Evolutionary conservation across 2,797 vertebrate species (phyloP).

Genomic region (Eulemur albifrons): DNA sequence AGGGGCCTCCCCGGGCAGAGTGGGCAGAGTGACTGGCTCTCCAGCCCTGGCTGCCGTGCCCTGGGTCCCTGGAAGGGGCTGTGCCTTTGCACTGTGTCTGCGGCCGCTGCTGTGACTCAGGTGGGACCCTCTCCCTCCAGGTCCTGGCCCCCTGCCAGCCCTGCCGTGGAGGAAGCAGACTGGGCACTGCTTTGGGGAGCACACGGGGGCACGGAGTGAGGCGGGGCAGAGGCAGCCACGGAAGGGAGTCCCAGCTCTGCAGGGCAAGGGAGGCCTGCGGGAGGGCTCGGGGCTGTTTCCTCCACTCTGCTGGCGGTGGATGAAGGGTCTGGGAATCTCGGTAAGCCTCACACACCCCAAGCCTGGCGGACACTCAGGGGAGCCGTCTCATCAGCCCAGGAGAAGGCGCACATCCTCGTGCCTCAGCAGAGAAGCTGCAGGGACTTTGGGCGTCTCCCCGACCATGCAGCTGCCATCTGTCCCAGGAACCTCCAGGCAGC

Average conservation of each 20-base stretch:
- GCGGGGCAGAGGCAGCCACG: too few species aligned
- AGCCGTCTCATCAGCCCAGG: background rate
- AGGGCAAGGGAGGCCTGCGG: background rate
- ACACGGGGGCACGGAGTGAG: too few species aligned
- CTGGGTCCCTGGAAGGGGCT: too few species aligned
- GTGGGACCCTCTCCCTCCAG: background rate
- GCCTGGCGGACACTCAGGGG: background rate
- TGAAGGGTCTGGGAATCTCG: background rate
- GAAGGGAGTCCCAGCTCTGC: background rate
- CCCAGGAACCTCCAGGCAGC: background rate
- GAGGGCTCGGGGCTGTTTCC: fast-evolving
- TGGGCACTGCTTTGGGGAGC: background rate
- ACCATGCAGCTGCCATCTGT: background rate
- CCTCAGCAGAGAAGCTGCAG: background rate
- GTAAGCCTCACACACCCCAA: background rate
- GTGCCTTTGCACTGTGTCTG: background rate
- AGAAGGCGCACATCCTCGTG: background rate
- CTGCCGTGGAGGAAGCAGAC: background rate
- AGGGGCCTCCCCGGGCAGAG: background rate
- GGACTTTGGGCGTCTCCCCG: too few species aligned
- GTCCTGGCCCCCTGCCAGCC: background rate
- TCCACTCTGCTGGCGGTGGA: background rate
- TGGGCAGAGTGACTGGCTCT: background rate
- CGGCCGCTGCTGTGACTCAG: background rate
- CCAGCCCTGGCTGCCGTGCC: fast-evolving